These are phyloP conservation scores for Xenopus laevis DNA, from an alignment of 2,113 vertebrate genomes.

Conservation along the genomic window DNA sequence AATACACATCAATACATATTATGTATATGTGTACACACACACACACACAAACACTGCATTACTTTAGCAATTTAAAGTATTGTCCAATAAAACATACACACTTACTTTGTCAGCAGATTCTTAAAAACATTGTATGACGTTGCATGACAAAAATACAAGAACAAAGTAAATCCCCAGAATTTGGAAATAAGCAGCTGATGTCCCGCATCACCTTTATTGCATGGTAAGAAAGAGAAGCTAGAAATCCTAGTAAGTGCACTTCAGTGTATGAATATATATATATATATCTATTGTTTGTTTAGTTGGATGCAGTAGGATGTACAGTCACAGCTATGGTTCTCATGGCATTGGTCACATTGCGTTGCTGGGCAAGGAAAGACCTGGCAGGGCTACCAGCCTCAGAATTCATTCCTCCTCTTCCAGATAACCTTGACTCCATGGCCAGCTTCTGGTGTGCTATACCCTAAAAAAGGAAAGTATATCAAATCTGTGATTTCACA, in stretches of 20 bases:
- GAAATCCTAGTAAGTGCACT: conserved; percentile 69
- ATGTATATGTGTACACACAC: too few relatives aligned
- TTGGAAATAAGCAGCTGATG: conserved; percentile 38
- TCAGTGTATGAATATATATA: conserved; percentile 53
- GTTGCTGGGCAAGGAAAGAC: conserved; percentile 90
- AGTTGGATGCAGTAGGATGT: conserved; percentile 74
- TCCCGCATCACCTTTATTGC: conserved; percentile 46
- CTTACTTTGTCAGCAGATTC: too few relatives aligned
- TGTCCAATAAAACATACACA: too few relatives aligned
- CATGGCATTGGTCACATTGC: conserved; percentile 82
- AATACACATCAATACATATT: too few relatives aligned
- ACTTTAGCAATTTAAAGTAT: too few relatives aligned
- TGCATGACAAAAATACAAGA: conserved; percentile 40
- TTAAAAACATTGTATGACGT: conserved; percentile 35
- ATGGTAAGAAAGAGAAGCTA: conserved; percentile 49
- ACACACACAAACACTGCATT: too few relatives aligned
- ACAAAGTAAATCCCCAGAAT: conserved; percentile 13
- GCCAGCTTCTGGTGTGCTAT: conserved; percentile 88
- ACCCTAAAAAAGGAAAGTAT: conserved; percentile 77
- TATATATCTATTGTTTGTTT: conserved; percentile 59
- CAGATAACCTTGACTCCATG: conserved; percentile 81
- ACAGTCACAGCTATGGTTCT: conserved; percentile 75
- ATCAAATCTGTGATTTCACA: neutral
- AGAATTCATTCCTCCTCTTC: conserved; percentile 57
- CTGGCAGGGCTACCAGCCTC: conserved; percentile 58